A percentile compares a stretch with the other conserved stretches of the same genome.
Evolutionary conservation across 2,888 invertebrate genomes (phyloP).

Genomic region (Hypomecis punctinalis): DNA sequence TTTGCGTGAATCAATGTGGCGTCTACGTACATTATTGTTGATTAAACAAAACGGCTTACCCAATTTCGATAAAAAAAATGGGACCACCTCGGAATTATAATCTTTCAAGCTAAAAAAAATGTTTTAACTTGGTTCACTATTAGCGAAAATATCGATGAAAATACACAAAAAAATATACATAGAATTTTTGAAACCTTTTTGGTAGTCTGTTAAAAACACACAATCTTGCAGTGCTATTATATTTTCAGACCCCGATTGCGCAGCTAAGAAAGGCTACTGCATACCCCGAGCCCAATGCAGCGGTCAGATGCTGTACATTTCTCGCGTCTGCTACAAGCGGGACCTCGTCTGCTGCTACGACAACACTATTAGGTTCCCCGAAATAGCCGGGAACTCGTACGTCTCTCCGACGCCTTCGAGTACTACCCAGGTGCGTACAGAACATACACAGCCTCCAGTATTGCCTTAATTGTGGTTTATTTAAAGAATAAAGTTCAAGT

Average conservation of each 20-base stretch:
- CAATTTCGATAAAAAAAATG: no score
- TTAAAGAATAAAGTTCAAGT: neutral
- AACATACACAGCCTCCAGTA: slow-evolving; percentile 10
- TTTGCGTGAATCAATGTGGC: no score
- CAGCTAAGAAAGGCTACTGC: slow-evolving; percentile 58
- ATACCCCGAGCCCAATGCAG: slow-evolving; percentile 56
- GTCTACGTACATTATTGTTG: no score
- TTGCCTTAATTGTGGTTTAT: neutral
- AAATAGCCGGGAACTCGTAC: slow-evolving; percentile 8
- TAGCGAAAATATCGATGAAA: no score
- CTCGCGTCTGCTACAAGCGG: slow-evolving; percentile 58
- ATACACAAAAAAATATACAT: no score
- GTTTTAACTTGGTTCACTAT: no score
- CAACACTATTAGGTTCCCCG: slow-evolving; percentile 42
- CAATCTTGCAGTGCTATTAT: no score
- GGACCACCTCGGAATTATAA: no score
- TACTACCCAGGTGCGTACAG: neutral
- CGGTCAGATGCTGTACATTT: slow-evolving; percentile 60
- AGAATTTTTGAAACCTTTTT: no score
- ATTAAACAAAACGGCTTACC: no score
- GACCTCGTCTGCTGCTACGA: slow-evolving; percentile 71
- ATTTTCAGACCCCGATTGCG: slow-evolving; percentile 61
- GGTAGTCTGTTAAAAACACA: no score
- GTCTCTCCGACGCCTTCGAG: neutral
- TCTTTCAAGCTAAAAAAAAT: no score